Conservation (phyloP, 2,113 vertebrate species). For the Sinocyclocheilus maitianheensis region DNA sequence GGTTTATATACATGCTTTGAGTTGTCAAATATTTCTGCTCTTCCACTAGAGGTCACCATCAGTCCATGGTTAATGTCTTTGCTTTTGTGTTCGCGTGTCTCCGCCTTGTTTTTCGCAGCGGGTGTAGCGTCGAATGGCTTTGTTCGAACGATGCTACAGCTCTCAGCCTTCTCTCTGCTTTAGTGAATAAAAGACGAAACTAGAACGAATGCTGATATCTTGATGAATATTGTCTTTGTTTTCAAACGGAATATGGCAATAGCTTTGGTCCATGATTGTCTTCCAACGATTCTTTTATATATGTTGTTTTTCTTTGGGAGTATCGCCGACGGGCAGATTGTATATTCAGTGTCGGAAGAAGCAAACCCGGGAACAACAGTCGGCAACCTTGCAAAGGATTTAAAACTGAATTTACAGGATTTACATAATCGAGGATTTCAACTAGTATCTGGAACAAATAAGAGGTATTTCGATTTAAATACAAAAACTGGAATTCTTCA, state of each 20-base stretch:
- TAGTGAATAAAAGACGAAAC: not conserved
- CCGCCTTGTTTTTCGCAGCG: not conserved
- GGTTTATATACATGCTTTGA: not conserved
- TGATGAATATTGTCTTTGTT: not conserved
- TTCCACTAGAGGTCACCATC: not conserved
- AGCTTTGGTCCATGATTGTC: not conserved
- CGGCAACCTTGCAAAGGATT: conserved; percentile 61
- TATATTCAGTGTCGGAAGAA: conserved; percentile 57
- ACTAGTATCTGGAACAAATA: conserved; percentile 48
- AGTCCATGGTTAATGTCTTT: not conserved
- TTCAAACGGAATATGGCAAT: conserved; percentile 26
- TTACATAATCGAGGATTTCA: conserved; percentile 51
- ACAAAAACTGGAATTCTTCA: conserved; percentile 56
- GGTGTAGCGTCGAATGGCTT: not conserved
- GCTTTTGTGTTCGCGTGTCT: not conserved
- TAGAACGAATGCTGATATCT: not conserved
- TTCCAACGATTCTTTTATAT: conserved; percentile 15
- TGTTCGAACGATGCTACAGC: not conserved
- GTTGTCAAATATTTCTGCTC: not conserved
- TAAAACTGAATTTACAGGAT: conserved; percentile 54
- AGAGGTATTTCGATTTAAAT: conserved; percentile 60
- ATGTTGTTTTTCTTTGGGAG: conserved; percentile 12
- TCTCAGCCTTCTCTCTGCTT: not conserved
- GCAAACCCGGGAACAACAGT: conserved; percentile 50
- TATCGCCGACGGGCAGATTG: conserved; percentile 40